Evolutionary conservation across 2,888 invertebrate genomes (phyloP), one percentile per base, ranked within the genome.

Genomic region (Nemotelus nigrinus): DNA sequence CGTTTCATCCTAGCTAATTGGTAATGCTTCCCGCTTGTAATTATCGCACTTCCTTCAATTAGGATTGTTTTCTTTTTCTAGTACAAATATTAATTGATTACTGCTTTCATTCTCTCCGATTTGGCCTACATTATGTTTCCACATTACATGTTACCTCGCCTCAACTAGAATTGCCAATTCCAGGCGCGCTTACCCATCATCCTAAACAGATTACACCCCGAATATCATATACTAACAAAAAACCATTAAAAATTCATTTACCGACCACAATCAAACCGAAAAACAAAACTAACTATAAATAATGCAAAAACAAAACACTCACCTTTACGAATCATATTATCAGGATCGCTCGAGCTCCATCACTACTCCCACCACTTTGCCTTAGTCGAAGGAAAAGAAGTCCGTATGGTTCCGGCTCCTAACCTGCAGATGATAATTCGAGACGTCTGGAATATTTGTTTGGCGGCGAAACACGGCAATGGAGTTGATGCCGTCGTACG

Each of bases 221-320:
- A 25, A 25, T 25, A 25, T 25, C 25, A 25, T 25, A 25, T 25
- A 25, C 25, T 25, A 25, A 63, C 25, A 50, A 47, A 74, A 60
- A 45, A 8, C 25, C 45, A 76, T 76, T 68, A 77, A 77, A 77
- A 68, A 77, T 77, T 7, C 48, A 77, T 77, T 45, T 39, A 47
- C 58, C 68, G 77, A 48, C 58, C 77, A 77, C 58, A 68, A 77
- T 67, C 68, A 67, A 67, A 77, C 77, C 57, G 41, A 63, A 63
- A 8, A 63, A 68, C 57, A 50, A 45, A 77, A 67, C 68, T 55
- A 67, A 50, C 55, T 39, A 77, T 77, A 58, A 77, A 77, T 77
- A 77, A 77, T 77, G 55, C 65, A 77, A 68, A 77, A 8, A 44
- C 55, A 58, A 77, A 77, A 77, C 68, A 68, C 58, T 68, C 67